Conservation (phyloP, 2,888 invertebrate genomes). For the Erynnis tages region DNA sequence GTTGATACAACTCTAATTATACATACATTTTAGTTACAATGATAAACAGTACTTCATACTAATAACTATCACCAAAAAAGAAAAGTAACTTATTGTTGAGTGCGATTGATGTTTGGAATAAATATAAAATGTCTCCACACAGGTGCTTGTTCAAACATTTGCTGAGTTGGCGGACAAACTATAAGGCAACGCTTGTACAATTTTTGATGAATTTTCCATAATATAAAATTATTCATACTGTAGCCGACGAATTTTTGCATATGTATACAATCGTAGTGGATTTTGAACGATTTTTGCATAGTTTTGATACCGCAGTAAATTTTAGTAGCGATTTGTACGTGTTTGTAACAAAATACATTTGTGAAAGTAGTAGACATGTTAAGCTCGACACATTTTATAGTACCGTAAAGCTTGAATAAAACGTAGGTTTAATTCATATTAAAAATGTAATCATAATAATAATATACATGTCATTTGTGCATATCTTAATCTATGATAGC, state of each 20-base stretch:
- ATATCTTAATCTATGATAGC: too few relatives aligned
- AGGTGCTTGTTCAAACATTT: slow-evolving; percentile 30
- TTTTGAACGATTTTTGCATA: slow-evolving; percentile 43
- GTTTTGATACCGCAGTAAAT: slow-evolving; percentile 47
- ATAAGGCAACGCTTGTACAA: slow-evolving; percentile 51
- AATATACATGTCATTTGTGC: not conserved
- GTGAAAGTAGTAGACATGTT: too few relatives aligned
- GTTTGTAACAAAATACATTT: too few relatives aligned
- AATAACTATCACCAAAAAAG: too few relatives aligned
- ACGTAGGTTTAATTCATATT: too few relatives aligned
- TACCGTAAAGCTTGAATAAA: too few relatives aligned
- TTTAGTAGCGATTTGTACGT: slow-evolving; percentile 23
- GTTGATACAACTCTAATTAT: not conserved
- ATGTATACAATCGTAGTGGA: slow-evolving; percentile 32
- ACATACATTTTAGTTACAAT: too few relatives aligned
- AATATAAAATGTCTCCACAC: slow-evolving; percentile 2
- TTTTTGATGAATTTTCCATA: slow-evolving; percentile 39
- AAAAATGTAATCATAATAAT: not conserved
- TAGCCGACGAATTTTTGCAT: slow-evolving; percentile 32
- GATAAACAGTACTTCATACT: too few relatives aligned
- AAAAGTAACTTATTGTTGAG: too few relatives aligned
- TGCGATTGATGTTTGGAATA: too few relatives aligned
- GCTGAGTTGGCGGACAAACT: slow-evolving; percentile 34
- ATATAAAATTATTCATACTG: slow-evolving; percentile 37
- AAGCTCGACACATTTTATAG: too few relatives aligned